Percentiles rank a stretch among this genome's conserved stretches.
These are phyloP conservation scores for Argyra leucocephala DNA, from an alignment of 2,888 invertebrate species.

Conservation along the genomic window DNA sequence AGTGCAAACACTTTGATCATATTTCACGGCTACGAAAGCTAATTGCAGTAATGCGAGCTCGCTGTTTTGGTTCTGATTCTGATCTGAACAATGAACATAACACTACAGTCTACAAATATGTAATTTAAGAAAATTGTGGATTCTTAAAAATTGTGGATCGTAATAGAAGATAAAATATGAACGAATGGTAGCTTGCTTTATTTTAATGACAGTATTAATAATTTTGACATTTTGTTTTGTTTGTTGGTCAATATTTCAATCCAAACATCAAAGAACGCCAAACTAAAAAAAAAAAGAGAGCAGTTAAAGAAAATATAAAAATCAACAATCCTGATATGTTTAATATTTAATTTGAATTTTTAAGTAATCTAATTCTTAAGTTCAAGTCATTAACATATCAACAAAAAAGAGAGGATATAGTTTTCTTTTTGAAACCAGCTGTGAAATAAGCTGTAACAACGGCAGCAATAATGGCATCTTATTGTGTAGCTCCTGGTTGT, in stretches of 20 bases:
- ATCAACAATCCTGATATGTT: neutral
- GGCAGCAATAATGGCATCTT: neutral
- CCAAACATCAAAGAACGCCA: neutral
- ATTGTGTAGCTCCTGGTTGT: slow-evolving; percentile 3
- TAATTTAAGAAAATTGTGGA: too few relatives aligned
- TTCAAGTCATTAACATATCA: neutral
- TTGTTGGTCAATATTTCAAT: neutral
- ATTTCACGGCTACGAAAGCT: too few relatives aligned
- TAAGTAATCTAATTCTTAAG: neutral
- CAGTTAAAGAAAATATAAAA: neutral
- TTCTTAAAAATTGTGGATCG: too few relatives aligned
- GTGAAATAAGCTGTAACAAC: neutral
- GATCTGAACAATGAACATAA: too few relatives aligned
- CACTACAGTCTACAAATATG: too few relatives aligned
- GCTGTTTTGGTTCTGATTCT: too few relatives aligned
- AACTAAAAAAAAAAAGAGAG: neutral
- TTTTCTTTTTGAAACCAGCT: neutral
- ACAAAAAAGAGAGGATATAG: neutral
- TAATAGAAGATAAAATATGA: too few relatives aligned
- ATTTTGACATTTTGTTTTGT: neutral
- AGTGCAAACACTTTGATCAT: too few relatives aligned
- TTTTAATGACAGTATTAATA: neutral
- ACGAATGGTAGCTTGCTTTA: neutral
- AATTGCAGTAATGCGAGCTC: too few relatives aligned
- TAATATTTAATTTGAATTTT: neutral